Evolutionary conservation across 37 sponge, comb jelly and placozoan genomes (phyloP), one percentile per base, ranked within the genome.

Genomic region (Geodia barretti): DNA sequence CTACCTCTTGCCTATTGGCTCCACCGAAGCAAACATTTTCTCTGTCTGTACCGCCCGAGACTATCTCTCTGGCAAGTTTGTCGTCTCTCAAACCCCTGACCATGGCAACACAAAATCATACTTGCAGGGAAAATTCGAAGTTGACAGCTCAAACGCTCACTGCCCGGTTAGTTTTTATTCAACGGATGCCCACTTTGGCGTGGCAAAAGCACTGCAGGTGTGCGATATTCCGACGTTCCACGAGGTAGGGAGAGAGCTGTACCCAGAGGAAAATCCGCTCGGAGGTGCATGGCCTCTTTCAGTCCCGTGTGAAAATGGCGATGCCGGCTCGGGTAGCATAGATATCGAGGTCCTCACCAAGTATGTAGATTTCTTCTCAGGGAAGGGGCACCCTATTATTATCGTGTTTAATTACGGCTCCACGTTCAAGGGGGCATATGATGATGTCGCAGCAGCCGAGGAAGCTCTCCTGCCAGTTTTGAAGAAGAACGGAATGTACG

Each of bases 401-500:
- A 29, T 81, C 11, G 62, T 71, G 4, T 39, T 81, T 62, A 81
- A 81, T 63, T 81, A 61, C 30, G 82, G 82, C 9, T 34, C 82
- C 29, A 81, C 82, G 0, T 81, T 81, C 42, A 81, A 81, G n/a
- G 82, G 82, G 0, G 73, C 73, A 4, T 81, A 81, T 30, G 82
- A 81, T 35, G 64, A 81, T 39, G 82, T 81, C 25, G 72, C 72
- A 37, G 29, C 1, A 35, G 82, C 26, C 3, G 62, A 39, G 30
- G 19, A 9, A 1, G 19, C 8, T 28, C 23, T 81, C 1, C n/a
- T 62, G 25, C 29, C 34, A 20, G 33, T 81, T 11, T 62, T 81
- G 26, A 9, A 28, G 0, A 36, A 60, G 28, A 61, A 81, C 60
- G 65, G 33, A 4, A 81, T 81, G 82, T 7, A 60, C 7, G 41